Conservation (phyloP, 1,140 invertebrate species). For the Psilanteris sp. region DNA sequence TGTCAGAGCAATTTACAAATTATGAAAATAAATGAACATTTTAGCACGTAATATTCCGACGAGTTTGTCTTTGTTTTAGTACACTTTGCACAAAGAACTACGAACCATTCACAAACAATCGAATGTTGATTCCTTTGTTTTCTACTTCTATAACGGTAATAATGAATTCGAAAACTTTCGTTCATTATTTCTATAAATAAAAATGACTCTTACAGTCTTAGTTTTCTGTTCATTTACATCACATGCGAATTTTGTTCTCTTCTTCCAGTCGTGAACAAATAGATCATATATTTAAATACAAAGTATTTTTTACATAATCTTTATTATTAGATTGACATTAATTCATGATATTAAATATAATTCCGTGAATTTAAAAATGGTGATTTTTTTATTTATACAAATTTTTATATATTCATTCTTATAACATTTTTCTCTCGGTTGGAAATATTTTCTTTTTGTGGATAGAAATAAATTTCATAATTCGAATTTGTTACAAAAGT, state of each 20-base stretch:
- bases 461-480: too few species aligned
- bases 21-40: constrained; percentile 7
- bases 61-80: constrained; percentile 9
- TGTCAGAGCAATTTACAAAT: not conserved
- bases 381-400: too few species aligned
- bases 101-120: constrained; percentile 9
- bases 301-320: too few species aligned
- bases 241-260: constrained; percentile 6
- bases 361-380: too few species aligned
- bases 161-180: constrained; percentile 22
- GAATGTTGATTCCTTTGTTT: constrained; percentile 13
- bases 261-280: too few species aligned
- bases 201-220: constrained; percentile 2
- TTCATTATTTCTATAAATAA: constrained; percentile 11
- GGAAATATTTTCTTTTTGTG: too few species aligned
- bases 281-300: too few species aligned
- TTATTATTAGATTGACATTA: too few species aligned
- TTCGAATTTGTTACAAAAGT: too few species aligned
- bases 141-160: constrained; percentile 6
- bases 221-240: constrained; percentile 14
- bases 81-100: not conserved
- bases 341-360: too few species aligned
- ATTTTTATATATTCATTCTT: too few species aligned
- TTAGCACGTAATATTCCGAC: not conserved
- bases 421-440: too few species aligned